Percentiles rank a stretch among this genome's conserved stretches.
These are phyloP conservation scores for Peromyscus leucopus DNA, from an alignment of 2,113 vertebrate species.

Conservation along the genomic window DNA sequence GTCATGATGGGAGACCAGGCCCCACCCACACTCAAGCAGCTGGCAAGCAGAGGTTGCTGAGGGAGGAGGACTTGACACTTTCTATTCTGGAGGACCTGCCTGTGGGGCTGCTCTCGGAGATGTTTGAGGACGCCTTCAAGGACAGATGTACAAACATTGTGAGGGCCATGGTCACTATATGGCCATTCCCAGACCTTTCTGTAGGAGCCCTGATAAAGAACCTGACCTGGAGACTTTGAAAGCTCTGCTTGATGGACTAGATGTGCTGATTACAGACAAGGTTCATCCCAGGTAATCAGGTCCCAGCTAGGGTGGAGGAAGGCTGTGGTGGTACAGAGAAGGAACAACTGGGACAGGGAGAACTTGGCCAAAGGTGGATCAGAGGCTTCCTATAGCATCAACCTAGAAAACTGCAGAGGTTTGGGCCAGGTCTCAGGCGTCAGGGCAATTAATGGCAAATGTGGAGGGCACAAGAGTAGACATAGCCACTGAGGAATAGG, in stretches of 20 bases:
- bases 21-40: neutral
- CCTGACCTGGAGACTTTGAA: neutral
- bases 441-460: neutral
- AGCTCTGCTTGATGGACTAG: neutral
- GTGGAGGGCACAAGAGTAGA: neutral
- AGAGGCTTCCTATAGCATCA: neutral
- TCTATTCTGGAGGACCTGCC: neutral
- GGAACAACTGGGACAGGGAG: neutral
- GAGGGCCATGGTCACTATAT: neutral
- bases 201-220: neutral
- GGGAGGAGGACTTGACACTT: neutral
- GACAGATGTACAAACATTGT: neutral
- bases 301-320: neutral
- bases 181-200: neutral
- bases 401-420: neutral
- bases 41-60: neutral
- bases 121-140: neutral
- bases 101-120: neutral
- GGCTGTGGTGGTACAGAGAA: neutral
- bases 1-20: neutral
- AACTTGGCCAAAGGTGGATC: neutral
- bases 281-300: neutral
- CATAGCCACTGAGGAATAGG: neutral
- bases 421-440: neutral
- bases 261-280: neutral